phyloP scores from a whole-genome alignment of 2,888 invertebrate genomes.

The Rhabditoides inermis region DNA sequence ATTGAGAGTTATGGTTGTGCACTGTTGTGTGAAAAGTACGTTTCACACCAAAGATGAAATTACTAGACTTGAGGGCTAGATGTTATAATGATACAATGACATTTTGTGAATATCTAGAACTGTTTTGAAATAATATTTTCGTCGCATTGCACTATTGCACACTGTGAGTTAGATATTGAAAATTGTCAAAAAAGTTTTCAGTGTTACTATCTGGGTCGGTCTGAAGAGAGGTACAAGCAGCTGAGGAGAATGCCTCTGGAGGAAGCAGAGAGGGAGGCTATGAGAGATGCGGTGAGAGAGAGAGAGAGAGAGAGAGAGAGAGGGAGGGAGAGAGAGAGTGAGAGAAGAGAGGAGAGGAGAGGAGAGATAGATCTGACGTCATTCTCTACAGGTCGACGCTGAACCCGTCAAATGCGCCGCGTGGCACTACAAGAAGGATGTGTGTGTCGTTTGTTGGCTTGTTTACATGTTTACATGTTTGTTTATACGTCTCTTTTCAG shows the following conservation, averaged over 20 bases:
- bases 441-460: constrained; percentile 6
- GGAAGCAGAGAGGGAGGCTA: constrained; percentile 32
- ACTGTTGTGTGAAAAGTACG: too few species aligned
- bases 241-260: constrained; percentile 38
- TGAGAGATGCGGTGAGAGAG: too few species aligned
- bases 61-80: too few species aligned
- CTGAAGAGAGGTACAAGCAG: constrained; percentile 36
- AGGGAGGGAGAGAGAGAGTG: constrained; percentile 37
- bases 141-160: too few species aligned
- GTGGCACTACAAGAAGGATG: constrained; percentile 45
- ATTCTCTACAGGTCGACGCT: background rate
- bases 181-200: too few species aligned
- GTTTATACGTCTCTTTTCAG: constrained; percentile 12
- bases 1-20: too few species aligned
- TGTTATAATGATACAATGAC: too few species aligned
- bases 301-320: constrained; percentile 40
- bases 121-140: too few species aligned
- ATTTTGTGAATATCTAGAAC: background rate
- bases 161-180: too few species aligned
- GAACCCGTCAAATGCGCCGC: constrained; percentile 30
- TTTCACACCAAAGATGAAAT: too few species aligned
- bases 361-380: background rate
- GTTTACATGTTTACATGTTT: too few species aligned
- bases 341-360: constrained; percentile 11
- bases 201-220: constrained; percentile 44